Conservation (phyloP, 2,113 vertebrate species). For the Glaucomys volans region DNA sequence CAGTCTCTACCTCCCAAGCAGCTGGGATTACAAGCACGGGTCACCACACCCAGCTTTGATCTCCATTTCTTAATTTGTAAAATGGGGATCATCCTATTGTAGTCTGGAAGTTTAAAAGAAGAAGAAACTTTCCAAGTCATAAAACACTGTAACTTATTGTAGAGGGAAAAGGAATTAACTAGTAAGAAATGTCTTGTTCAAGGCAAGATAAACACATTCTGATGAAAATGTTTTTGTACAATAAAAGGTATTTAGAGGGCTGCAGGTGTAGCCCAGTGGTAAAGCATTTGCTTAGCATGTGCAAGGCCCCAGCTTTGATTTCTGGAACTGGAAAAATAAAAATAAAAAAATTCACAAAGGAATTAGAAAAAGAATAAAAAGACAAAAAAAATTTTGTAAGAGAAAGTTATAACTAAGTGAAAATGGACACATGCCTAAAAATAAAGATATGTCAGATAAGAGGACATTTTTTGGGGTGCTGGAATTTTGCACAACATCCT, state of each 20-base stretch:
- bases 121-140: constrained; percentile 13
- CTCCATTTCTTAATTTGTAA: background rate
- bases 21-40: no score
- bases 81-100: background rate
- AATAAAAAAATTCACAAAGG: background rate
- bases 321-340: background rate
- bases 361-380: no score
- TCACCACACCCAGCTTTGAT: background rate
- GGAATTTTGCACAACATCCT: no score
- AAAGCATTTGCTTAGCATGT: background rate
- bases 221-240: background rate
- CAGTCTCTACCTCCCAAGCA: no score
- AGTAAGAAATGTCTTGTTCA: background rate
- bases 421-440: no score
- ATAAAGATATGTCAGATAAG: background rate
- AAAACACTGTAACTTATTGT: background rate
- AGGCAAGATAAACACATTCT: background rate
- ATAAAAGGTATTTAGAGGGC: background rate
- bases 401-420: background rate
- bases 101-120: background rate
- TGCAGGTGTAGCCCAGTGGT: background rate
- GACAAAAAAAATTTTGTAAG: background rate
- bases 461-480: no score
- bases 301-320: background rate
- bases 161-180: background rate